phyloP scores from a whole-genome alignment of 2,113 vertebrate species.

The Xiphophorus couchianus region DNA sequence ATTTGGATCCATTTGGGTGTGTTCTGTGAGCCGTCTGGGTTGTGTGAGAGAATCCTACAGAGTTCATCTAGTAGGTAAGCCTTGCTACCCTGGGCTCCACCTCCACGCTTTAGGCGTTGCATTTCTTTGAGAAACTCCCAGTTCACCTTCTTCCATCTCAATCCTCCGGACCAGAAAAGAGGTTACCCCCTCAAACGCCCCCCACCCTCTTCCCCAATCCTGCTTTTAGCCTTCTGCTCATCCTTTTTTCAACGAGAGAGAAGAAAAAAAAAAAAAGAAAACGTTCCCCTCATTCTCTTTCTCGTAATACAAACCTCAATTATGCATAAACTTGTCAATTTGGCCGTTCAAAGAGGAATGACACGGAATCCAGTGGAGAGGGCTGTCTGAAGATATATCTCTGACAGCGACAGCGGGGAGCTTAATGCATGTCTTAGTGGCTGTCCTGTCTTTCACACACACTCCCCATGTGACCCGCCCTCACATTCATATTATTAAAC shows the following conservation, averaged over 20 bases:
- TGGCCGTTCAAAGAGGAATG: slow-evolving; percentile 68
- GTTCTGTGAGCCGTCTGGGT: slow-evolving; percentile 4
- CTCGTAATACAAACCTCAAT: slow-evolving; percentile 72
- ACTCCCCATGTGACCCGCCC: slow-evolving; percentile 50
- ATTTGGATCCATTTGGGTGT: slow-evolving; percentile 22
- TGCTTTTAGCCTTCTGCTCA: slow-evolving; percentile 37
- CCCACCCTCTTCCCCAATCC: background rate
- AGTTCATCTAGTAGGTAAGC: slow-evolving; percentile 15
- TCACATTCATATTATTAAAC: slow-evolving; percentile 46
- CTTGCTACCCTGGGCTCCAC: background rate
- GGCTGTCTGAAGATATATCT: slow-evolving; percentile 69
- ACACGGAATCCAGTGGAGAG: slow-evolving; percentile 71
- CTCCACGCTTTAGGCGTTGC: slow-evolving; percentile 35
- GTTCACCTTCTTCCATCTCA: slow-evolving; percentile 26
- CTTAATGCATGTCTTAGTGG: slow-evolving; percentile 68
- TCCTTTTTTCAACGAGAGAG: slow-evolving; percentile 35
- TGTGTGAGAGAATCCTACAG: slow-evolving; percentile 15
- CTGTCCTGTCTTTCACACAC: slow-evolving; percentile 67
- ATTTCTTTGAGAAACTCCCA: slow-evolving; percentile 27
- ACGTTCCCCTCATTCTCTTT: slow-evolving; percentile 54
- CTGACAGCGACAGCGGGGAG: slow-evolving; percentile 53
- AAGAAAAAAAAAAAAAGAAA: slow-evolving; percentile 36
- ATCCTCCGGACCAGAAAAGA: slow-evolving; percentile 13
- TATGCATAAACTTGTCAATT: slow-evolving; percentile 77
- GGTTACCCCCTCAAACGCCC: slow-evolving; percentile 1